Base-by-base conservation (phyloP, 2,888 invertebrate genomes). In the Tenthredo scrophulariae region DNA sequence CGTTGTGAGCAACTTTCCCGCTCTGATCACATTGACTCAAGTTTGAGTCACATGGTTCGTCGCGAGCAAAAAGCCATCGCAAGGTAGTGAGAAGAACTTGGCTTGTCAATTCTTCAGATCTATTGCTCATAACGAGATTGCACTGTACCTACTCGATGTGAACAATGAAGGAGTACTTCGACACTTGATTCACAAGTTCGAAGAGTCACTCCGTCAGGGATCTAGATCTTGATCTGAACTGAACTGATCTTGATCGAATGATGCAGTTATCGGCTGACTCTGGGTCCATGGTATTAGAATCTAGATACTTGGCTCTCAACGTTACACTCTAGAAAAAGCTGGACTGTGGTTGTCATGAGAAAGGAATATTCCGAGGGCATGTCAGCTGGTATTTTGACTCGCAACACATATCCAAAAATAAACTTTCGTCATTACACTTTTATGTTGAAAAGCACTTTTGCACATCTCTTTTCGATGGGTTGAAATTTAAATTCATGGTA, bases 41-140 rank as follows among this genome's bases (percentile, higher is more conserved):
- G 54, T 54, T 54, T 54, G 6, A 54, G 6, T 50, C 50, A n/a
- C 50, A n/a, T 50, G 18, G 6, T 50, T 50, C 50, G 50, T 4
- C 18, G 18, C 5, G 18, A 50, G 50, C 50, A 54, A 54, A 54
- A 54, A n/a, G 54, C n/a, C 54, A n/a, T 54, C 18, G 54, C 54
- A 54, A 6, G 54, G 7, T n/a, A 54, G 54, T 54, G 18, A n/a
- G n/a, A 54, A 7, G 54, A 54, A 54, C n/a, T 54, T 54, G 18
- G 54, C 6, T 54, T n/a, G 7, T n/a, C 18, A 54, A 54, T 54
- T 54, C n/a, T 54, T 2, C 54, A 18, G n/a, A 54, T 54, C 54
- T 54, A n/a, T n/a, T n/a, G n/a, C n/a, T 54, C n/a, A n/a, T n/a
- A 54, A 54, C n/a, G n/a, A 54, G 54, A 54, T 54, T 54, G 54